Conservation (phyloP, 2,888 invertebrate species). For the Ectobius pallidus region DNA sequence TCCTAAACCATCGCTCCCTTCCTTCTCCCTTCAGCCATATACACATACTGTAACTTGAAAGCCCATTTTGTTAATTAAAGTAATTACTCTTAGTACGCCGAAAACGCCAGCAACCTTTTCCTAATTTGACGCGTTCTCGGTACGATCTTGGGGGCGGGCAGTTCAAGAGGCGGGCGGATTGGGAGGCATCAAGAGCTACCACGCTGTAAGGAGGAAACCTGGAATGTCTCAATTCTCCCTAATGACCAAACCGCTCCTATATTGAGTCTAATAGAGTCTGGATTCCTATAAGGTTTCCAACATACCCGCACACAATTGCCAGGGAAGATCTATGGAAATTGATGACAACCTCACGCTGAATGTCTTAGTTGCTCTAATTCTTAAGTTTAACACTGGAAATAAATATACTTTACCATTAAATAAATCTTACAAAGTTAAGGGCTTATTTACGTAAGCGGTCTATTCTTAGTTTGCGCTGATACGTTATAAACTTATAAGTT, state of each 20-base stretch:
- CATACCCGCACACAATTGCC: no score
- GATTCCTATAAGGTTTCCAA: no score
- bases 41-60: constrained; percentile 41
- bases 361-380: no score
- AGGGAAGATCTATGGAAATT: no score
- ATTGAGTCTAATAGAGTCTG: background rate
- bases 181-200: background rate
- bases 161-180: constrained; percentile 45
- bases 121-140: constrained; percentile 56
- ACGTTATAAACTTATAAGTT: no score
- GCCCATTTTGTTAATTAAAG: constrained; percentile 61
- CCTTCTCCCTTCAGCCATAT: constrained; percentile 19
- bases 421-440: no score
- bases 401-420: no score
- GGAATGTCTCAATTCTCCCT: constrained; percentile 19
- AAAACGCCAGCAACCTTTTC: constrained; percentile 59
- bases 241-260: background rate
- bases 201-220: background rate
- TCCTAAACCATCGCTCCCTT: constrained; percentile 13
- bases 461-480: no score
- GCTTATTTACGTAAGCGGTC: no score
- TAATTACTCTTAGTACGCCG: constrained; percentile 59
- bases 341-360: no score
- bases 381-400: no score
- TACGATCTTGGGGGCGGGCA: constrained; percentile 50